phyloP scores from a whole-genome alignment of 2,113 vertebrate species.

The Megaceryle maxima region DNA sequence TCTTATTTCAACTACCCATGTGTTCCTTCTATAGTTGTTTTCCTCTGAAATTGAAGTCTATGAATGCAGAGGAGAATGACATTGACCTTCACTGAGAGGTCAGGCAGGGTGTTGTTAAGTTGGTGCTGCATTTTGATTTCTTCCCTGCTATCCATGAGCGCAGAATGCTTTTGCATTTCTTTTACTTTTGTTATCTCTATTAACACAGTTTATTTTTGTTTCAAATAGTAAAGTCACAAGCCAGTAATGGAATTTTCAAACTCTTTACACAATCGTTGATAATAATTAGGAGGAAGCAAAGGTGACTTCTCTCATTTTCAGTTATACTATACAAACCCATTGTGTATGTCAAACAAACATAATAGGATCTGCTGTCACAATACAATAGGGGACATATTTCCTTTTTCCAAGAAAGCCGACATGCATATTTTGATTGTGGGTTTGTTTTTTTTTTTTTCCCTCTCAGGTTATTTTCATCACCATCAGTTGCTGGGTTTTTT shows the following conservation, averaged over 20 bases:
- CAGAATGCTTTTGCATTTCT: not conserved
- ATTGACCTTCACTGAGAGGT: not conserved
- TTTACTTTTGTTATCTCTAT: not conserved
- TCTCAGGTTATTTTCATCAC: not conserved
- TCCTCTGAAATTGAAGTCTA: not conserved
- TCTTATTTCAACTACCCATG: not conserved
- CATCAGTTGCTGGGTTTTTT: not conserved
- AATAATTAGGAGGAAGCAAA: conserved; percentile 14
- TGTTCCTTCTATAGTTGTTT: not conserved
- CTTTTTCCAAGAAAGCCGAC: not conserved
- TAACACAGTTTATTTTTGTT: not conserved
- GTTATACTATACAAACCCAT: not conserved
- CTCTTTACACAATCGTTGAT: not conserved
- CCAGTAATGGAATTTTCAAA: conserved; percentile 4
- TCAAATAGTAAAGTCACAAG: not conserved
- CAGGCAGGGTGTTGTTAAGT: not conserved
- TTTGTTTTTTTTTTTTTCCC: no score
- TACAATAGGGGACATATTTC: not conserved
- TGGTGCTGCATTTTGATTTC: not conserved
- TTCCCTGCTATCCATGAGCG: not conserved
- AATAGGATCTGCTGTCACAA: not conserved
- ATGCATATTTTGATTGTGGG: not conserved
- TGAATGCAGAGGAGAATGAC: not conserved
- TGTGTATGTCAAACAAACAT: not conserved
- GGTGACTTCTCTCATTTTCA: not conserved